Percentiles rank a stretch among this genome's conserved stretches.
Evolutionary conservation across 2,888 invertebrate genomes (phyloP).

Genomic region (Megamerina dolium): DNA sequence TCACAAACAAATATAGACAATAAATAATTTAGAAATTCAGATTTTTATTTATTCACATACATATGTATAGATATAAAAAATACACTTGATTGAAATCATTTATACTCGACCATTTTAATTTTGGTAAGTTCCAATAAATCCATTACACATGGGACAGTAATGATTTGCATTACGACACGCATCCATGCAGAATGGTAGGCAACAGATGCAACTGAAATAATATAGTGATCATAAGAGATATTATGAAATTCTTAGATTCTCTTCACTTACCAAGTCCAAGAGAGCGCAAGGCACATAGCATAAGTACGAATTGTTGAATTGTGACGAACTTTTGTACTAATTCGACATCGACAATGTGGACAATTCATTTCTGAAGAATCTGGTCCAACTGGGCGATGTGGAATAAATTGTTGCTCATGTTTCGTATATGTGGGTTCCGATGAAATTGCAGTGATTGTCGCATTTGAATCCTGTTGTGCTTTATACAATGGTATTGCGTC

Average conservation of each 20-base stretch:
- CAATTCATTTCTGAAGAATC: conserved; percentile 10
- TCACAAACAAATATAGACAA: no score
- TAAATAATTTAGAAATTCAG: no score
- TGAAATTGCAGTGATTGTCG: no score
- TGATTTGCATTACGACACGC: conserved; percentile 24
- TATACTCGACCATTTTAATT: no score
- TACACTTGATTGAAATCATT: no score
- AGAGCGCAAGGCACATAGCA: conserved; percentile 8
- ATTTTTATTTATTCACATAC: no score
- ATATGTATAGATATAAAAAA: no score
- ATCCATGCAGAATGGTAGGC: conserved; percentile 24
- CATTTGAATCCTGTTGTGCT: no score
- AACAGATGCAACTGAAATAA: conserved; percentile 18
- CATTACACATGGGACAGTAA: conserved; percentile 23
- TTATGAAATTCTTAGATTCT: neutral
- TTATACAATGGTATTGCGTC: no score
- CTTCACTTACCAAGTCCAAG: neutral
- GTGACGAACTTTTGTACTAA: conserved; percentile 9
- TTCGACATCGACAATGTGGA: conserved; percentile 13
- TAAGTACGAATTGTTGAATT: conserved; percentile 10
- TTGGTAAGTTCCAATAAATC: conserved; percentile 20
- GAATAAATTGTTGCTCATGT: no score
- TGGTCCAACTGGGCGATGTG: conserved; percentile 8
- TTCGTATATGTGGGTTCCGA: no score
- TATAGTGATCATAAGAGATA: neutral